Percentiles rank a stretch among this genome's conserved stretches.
phyloP scores from a whole-genome alignment of 2,797 vertebrate species.

The Parauchenoglanis punctatus region DNA sequence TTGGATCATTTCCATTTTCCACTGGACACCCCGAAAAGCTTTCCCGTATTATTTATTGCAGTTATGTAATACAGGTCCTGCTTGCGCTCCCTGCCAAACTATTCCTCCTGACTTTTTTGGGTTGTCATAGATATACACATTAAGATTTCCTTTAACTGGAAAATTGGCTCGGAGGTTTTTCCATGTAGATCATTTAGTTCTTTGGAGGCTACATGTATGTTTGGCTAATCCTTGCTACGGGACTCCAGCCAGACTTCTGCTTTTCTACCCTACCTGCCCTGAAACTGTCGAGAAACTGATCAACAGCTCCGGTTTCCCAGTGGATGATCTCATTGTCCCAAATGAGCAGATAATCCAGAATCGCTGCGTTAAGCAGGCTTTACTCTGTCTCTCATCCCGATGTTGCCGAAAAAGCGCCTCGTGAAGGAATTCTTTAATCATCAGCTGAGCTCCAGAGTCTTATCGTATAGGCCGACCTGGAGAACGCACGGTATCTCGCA shows the following conservation, averaged over 20 bases:
- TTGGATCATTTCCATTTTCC: not conserved
- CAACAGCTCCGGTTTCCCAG: not conserved
- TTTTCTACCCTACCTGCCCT: not conserved
- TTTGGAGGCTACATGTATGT: not conserved
- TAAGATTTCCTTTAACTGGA: not conserved
- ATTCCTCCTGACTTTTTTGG: not conserved
- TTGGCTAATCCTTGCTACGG: not conserved
- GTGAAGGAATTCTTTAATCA: not conserved
- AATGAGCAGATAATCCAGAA: not conserved
- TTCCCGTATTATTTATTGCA: not conserved
- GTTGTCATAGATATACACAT: not conserved
- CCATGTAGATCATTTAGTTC: constrained; percentile 12
- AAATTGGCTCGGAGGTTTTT: constrained; percentile 16
- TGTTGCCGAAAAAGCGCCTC: not conserved
- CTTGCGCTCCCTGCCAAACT: not conserved
- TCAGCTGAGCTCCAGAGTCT: not conserved
- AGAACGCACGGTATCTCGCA: not conserved
- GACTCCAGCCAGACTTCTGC: not conserved
- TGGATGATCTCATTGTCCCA: not conserved
- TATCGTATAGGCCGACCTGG: not conserved
- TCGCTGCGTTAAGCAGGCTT: not conserved
- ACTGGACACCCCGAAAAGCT: not conserved
- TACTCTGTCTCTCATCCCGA: not conserved
- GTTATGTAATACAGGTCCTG: not conserved
- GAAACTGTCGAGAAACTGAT: not conserved